Base-by-base conservation (phyloP, 1,140 invertebrate genomes). In the Cheumatopsyche charites region DNA sequence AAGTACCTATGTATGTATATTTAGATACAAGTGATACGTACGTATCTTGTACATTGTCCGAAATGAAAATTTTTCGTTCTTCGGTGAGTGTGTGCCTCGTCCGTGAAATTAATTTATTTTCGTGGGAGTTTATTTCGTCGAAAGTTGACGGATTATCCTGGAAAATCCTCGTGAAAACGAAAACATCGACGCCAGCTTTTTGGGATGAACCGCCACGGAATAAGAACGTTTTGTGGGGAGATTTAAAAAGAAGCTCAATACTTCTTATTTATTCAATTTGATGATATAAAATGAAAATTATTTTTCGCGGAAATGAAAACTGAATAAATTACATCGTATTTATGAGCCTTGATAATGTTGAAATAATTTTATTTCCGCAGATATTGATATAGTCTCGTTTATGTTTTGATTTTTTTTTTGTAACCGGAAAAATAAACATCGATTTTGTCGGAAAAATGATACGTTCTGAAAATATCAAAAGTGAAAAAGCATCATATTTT, bases 141-240 rank as follows among this genome's bases (percentile, higher is more conserved):
- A 52, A 36, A 52, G 47, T 52, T 52, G 47, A 17, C n/a, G 47
- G 47, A 15, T 52, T 52, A 52, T 52, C 47, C 47, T 15, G 29
- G 29, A 36, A 63, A 63, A 63, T 63, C 62, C 62, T 63, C 15
- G 12, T 12, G 62, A 63, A 36, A 63, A 63, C 62, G 62, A 63
- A 63, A 63, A 63, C 62, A 63, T 36, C 58, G 26, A 15, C 23
- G 26, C 29, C 21, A 26, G 7, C 62, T 15, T 23, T 36, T 19
- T 19, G 29, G 9, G n/a, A 63, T 21, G 62, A 43, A 21, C 36
- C 15, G n/a, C n/a, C 23, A 15, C 15, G 29, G 17, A 58, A 58
- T 4, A 23, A 4, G 21, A 58, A 58, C 17, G 17, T 25, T 58
- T 58, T 25, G 21, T 12, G 19, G 9, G 9, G 29, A 63, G 6